Evolutionary conservation across 2,888 invertebrate species (phyloP).

Genomic region (Epicampocera succincta): DNA sequence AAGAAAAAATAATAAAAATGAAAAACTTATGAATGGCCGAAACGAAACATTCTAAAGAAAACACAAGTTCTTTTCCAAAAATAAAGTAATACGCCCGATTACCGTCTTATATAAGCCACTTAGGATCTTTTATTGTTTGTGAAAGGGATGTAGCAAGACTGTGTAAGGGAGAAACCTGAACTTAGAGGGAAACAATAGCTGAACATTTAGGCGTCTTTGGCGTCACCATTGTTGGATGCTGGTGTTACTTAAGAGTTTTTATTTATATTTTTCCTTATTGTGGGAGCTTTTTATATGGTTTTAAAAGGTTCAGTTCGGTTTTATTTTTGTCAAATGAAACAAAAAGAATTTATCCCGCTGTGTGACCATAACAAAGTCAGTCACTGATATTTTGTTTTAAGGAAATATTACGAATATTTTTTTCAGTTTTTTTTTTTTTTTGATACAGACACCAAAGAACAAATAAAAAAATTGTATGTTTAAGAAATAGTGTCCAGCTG

Average conservation of each 20-base stretch:
- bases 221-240: slow-evolving; percentile 64
- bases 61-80: slow-evolving; percentile 11
- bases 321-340: slow-evolving; percentile 64
- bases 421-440: slow-evolving; percentile 50
- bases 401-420: slow-evolving; percentile 48
- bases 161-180: background rate
- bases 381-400: slow-evolving; percentile 52
- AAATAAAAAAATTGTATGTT: background rate
- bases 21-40: slow-evolving; percentile 56
- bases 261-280: slow-evolving; percentile 47
- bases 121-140: slow-evolving; percentile 21
- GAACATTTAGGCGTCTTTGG: slow-evolving; percentile 66
- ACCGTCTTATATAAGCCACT: slow-evolving; percentile 42
- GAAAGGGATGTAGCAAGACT: background rate
- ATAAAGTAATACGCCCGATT: slow-evolving; percentile 37
- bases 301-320: slow-evolving; percentile 56
- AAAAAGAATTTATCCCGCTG: slow-evolving; percentile 67
- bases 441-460: slow-evolving; percentile 38
- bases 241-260: slow-evolving; percentile 52
- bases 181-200: slow-evolving; percentile 60
- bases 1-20: slow-evolving; percentile 74
- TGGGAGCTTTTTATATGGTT: slow-evolving; percentile 63
- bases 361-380: slow-evolving; percentile 69
- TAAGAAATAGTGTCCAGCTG: slow-evolving; percentile 65
- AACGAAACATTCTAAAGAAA: slow-evolving; percentile 33